These are phyloP conservation scores for Clarias platycephalus DNA, from an alignment of 2,797 vertebrate species.

Conservation along the genomic window DNA sequence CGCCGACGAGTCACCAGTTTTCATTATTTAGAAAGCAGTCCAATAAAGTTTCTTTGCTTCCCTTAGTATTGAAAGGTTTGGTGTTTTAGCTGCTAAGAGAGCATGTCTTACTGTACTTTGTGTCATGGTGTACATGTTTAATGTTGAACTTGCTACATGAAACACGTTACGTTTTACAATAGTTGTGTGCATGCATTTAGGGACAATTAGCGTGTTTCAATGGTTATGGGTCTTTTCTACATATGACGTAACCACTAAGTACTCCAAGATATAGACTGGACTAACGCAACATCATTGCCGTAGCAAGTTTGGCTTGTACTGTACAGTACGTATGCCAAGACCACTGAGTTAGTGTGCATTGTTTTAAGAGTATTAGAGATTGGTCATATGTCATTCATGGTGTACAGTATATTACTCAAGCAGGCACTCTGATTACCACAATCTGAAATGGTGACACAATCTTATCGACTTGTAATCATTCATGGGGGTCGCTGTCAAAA, in stretches of 20 bases:
- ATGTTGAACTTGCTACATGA: no score
- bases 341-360: slow-evolving; percentile 5
- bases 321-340: background rate
- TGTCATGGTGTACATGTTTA: no score
- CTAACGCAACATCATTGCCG: background rate
- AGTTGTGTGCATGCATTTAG: background rate
- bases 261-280: background rate
- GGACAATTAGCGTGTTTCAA: background rate
- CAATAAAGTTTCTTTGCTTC: no score
- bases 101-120: no score
- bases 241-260: background rate
- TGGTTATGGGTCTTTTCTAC: background rate
- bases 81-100: no score
- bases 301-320: background rate
- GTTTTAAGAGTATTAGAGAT: slow-evolving; percentile 37
- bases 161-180: no score
- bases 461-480: slow-evolving; percentile 43
- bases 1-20: no score
- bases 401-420: slow-evolving; percentile 41
- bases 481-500: slow-evolving; percentile 47
- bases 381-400: slow-evolving; percentile 13
- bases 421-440: slow-evolving; percentile 44
- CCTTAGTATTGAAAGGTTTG: no score
- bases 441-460: slow-evolving; percentile 33
- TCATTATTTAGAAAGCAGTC: no score